phyloP scores from a whole-genome alignment of 2,113 vertebrate genomes.

The Pachypanchax playfairii region DNA sequence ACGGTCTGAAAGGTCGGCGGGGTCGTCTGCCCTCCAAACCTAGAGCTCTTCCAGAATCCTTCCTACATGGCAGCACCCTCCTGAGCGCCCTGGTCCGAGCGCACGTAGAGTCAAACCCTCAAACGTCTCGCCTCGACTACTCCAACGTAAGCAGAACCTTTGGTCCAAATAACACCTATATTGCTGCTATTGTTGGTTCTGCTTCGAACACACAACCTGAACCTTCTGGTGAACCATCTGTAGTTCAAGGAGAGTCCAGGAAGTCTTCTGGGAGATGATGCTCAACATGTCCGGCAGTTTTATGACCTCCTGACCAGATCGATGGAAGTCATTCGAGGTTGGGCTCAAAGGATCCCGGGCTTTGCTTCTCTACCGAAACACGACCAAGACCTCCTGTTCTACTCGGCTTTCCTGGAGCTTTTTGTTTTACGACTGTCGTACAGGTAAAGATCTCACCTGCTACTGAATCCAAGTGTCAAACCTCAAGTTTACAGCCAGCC shows the following conservation, averaged over 20 bases:
- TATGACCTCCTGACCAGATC: constrained; percentile 94
- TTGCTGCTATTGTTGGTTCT: too few species aligned
- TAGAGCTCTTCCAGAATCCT: constrained; percentile 86
- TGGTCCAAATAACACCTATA: too few species aligned
- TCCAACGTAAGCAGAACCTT: constrained; percentile 89
- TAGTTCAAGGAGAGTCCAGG: constrained; percentile 92
- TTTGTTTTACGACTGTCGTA: constrained; percentile 93
- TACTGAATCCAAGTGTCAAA: too few species aligned
- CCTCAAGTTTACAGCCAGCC: not conserved
- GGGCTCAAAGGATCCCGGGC: constrained; percentile 94
- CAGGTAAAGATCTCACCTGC: constrained; percentile 78
- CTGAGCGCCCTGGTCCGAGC: constrained; percentile 92
- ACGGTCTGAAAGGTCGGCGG: constrained; percentile 91
- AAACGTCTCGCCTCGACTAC: constrained; percentile 90
- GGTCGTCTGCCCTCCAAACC: constrained; percentile 96
- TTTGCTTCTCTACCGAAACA: constrained; percentile 88
- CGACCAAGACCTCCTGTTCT: constrained; percentile 96
- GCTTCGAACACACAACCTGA: too few species aligned
- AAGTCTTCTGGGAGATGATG: constrained; percentile 89
- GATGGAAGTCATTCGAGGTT: constrained; percentile 95
- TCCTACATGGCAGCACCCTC: constrained; percentile 84
- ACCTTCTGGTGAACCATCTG: not conserved
- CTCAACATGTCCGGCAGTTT: constrained; percentile 94
- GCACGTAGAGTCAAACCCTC: constrained; percentile 94
- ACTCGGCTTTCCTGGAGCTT: constrained; percentile 96